Evolutionary conservation across 2,113 vertebrate species (phyloP), one percentile per base, ranked within the genome.

Genomic region (Malurus alboscapulatus): DNA sequence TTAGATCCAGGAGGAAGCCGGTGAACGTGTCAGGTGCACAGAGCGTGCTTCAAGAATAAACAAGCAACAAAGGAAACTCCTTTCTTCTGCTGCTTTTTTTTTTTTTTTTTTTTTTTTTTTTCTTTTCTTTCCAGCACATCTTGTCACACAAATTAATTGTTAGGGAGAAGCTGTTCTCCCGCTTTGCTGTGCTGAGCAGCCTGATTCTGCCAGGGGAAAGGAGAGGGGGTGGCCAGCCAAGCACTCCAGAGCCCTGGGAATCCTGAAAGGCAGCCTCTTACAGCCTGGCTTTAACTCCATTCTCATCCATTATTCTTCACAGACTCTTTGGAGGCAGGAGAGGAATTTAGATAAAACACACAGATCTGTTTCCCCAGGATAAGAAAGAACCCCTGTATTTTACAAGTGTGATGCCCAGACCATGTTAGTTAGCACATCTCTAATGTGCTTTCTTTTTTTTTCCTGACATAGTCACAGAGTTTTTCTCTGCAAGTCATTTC

Each of bases 11-110:
- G 67, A 80, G 0, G 67, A 75, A 96, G 67, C 71, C 93, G 83
- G 77, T 21, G 59, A 92, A 93, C 3, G 9, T 81, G 76, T 93
- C 96, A 91, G 91, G 84, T 96, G 94, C 77, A 65, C 68, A 12
- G 62, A 92, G 71, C 13, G 2, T 10, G 30, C 17, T 44, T 87
- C 73, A 47, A 51, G 69, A 67, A 68, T 32, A 82, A 96, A 92
- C 88, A 84, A 69, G 59, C 48, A 58, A 87, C 80, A 78, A 93
- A 85, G 22, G 75, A 59, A 95, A 53, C 63, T 68, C 63, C 51
- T 72, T 84, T 89, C 72, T 90, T 66, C 47, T 38, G 34, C 51
- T 54, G 71, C 67, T 91, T 90, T 86, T 78, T 77, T 44, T 51
- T 85, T 68, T 54, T 78, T 74, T 91, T 90, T 86, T 78, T 77